Base-by-base conservation (phyloP, 2,113 vertebrate genomes). In the Trichechus manatus region DNA sequence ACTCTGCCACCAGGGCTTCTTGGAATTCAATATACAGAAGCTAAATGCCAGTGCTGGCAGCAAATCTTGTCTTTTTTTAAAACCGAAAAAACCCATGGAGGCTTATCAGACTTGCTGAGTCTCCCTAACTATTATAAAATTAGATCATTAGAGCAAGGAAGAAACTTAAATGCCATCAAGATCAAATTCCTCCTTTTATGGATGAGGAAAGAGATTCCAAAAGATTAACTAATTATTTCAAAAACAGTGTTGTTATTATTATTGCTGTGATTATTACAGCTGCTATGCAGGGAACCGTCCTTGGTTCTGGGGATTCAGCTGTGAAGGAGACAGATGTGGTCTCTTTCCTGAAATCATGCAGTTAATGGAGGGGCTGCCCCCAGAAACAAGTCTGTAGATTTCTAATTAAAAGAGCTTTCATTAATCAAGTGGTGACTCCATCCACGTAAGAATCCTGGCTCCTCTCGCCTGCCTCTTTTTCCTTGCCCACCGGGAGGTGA, bases 361-460 rank as follows among this genome's bases (percentile, higher is more conserved):
- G 79, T 80, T 89, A 91, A 86, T 68, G 33, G 83, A 93, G 33
- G 50, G 66, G 23, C 23, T 93, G 42, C 36, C 91, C 87, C 66
- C 31, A 86, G 64, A 94, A 94, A 78, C 63, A 20, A 79, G 39
- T 92, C 64, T 72, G 47, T 50, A 68, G 44, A 81, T 89, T 81
- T 94, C 81, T 85, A 78, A 82, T 95, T 93, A 85, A 87, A 87
- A 94, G 59, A 88, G 36, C 53, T 93, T 79, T 61, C 53, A 66
- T 86, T 88, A 92, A 94, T 94, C 93, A 88, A 94, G 44, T n/a
- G 33, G 81, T 74, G 72, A 82, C 83, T 88, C 25, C 42, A 9
- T 63, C 42, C 50, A 74, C 0, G 10, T 53, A 47, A 63, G 47
- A 29, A 68, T 77, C 10, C 25, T 87, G 83, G 83, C 61, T 92